A percentile compares a stretch with the other conserved stretches of the same genome.
These are phyloP conservation scores for Terebella lapidaria DNA, from an alignment of 2,888 invertebrate genomes.

Conservation along the genomic window DNA sequence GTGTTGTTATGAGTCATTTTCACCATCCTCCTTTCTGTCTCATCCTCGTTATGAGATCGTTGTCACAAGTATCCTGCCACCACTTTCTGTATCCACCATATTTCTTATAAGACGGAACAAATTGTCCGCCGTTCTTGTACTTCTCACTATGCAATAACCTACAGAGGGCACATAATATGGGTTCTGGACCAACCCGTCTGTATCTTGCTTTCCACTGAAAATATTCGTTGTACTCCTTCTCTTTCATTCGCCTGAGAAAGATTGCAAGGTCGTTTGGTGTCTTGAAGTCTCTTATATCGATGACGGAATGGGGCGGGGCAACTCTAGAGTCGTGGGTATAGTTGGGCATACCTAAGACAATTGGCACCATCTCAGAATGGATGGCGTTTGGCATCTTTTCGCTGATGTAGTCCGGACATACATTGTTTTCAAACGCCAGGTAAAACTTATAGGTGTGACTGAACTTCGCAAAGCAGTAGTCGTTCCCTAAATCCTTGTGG, in stretches of 20 bases:
- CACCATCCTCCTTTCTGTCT: no score
- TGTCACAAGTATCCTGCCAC: no score
- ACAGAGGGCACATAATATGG: no score
- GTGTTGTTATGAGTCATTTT: no score
- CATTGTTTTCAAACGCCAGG: conserved; percentile 8
- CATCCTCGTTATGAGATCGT: no score
- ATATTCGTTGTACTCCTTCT: conserved; percentile 6
- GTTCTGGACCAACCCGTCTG: no score
- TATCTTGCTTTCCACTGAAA: conserved; percentile 14
- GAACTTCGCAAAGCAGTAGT: background rate
- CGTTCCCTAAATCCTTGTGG: background rate
- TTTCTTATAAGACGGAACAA: no score
- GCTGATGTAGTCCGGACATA: conserved; percentile 6
- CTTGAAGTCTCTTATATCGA: conserved; percentile 7
- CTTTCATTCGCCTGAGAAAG: conserved; percentile 3
- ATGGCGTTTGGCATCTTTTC: conserved; percentile 6
- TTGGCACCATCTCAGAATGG: conserved; percentile 3
- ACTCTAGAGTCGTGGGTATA: background rate
- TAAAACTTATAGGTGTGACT: conserved; percentile 8
- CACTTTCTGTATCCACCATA: no score
- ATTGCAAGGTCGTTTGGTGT: conserved; percentile 1
- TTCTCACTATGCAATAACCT: no score
- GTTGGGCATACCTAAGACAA: conserved; percentile 7
- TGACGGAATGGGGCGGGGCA: conserved; percentile 7
- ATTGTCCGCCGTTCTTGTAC: no score